A percentile compares a stretch with the other conserved stretches of the same genome.
Evolutionary conservation across 2,888 invertebrate genomes (phyloP).

Genomic region (Nomada fucata): DNA sequence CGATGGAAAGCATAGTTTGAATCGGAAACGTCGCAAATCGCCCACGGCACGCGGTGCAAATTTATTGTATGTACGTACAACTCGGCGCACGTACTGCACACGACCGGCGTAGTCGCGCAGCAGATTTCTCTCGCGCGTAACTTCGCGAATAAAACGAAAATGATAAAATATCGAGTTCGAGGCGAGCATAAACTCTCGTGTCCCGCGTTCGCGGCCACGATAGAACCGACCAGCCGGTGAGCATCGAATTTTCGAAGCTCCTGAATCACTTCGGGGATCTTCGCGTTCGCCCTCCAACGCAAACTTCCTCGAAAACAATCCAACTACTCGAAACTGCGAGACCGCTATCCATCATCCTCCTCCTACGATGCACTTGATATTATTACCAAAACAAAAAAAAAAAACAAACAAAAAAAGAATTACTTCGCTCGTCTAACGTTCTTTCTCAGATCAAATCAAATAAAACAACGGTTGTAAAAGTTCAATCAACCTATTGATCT

Average conservation of each 20-base stretch:
- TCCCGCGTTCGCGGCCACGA: not conserved
- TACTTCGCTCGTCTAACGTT: no score
- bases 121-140: constrained; percentile 27
- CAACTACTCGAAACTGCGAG: not conserved
- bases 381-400: no score
- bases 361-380: no score
- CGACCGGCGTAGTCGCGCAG: not conserved
- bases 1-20: no score
- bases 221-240: not conserved
- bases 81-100: constrained; percentile 6
- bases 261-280: not conserved
- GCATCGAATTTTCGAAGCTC: not conserved
- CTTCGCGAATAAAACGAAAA: constrained; percentile 33
- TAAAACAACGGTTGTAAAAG: no score
- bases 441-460: no score
- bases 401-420: no score
- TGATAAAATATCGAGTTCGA: constrained; percentile 33
- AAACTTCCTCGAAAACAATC: not conserved
- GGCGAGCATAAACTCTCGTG: constrained; percentile 6
- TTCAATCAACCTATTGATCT: no score
- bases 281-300: not conserved
- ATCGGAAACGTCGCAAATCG: not conserved
- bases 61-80: constrained; percentile 4
- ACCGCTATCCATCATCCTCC: no score
- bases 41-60: constrained; percentile 16